Base-by-base conservation (phyloP, 2,113 vertebrate genomes). In the Collichthys lucidus region DNA sequence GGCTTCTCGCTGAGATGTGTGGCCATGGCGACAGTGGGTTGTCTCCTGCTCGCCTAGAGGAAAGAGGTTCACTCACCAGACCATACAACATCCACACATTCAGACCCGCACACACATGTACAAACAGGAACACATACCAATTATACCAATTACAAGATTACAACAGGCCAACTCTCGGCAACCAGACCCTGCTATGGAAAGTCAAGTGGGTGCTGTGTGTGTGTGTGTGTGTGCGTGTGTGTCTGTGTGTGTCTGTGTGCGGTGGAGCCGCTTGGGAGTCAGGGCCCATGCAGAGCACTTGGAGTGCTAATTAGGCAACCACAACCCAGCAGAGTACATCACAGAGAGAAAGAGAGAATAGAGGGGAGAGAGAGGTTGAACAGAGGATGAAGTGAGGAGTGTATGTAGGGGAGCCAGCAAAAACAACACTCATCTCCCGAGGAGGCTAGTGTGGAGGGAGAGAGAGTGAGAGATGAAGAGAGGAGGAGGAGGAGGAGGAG, bases 291-390 rank as follows among this genome's bases (percentile, higher is more conserved):
- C 90, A 90, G 89, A 85, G 89, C 82, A 90, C 86, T 91, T 79
- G 84, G 83, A 86, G 89, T 88, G 91, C 89, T 92, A 94, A 92
- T 92, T 93, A 91, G 88, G 85, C 87, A 88, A 82, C 88, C 89
- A 89, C 88, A 90, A 88, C 83, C 88, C 85, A 86, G 80, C 85
- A 69, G 87, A 85, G 79, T 91, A 84, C 84, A 93, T 91, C 88
- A 90, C 82, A 89, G 80, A 68, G 80, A 66, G 69, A 72, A 71
- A 59, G 19, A 63, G 67, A 82, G 65, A 86, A 80, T 72, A 47
- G 79, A 84, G 80, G 56, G 52, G 72, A 68, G 79, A 63, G 84
- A 79, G 69, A 52, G 76, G 63, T 63, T 26, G 74, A 68, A 50
- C 60, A 84, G 82, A 63, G 70, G 74, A 69, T 57, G 35, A 70